phyloP scores from a whole-genome alignment of 1,140 invertebrate genomes.

The Parapsyche elsis region DNA sequence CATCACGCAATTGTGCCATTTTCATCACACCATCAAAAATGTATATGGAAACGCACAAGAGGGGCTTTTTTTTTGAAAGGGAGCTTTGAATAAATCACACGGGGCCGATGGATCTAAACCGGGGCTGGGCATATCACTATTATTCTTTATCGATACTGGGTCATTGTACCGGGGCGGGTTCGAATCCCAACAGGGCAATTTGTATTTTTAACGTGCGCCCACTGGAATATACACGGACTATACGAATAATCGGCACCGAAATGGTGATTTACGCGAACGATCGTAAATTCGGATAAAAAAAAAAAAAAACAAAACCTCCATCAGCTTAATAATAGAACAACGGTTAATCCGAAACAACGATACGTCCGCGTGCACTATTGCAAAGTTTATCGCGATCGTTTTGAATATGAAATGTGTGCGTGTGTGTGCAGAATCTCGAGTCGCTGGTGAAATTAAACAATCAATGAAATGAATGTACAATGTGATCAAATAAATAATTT shows the following conservation, averaged over 20 bases:
- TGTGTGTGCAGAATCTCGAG: background rate
- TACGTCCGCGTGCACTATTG: background rate
- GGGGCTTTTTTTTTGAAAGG: too few relatives aligned
- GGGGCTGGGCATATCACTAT: background rate
- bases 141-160: constrained; percentile 3
- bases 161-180: background rate
- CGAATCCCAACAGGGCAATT: constrained; percentile 4
- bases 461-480: too few relatives aligned
- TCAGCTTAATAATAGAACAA: background rate
- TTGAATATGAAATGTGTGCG: background rate
- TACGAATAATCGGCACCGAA: background rate
- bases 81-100: constrained; percentile 13
- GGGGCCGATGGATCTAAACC: background rate
- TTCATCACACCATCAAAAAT: background rate
- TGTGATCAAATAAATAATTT: too few relatives aligned
- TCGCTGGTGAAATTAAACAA: too few relatives aligned
- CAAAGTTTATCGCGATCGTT: background rate
- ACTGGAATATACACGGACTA: too few relatives aligned
- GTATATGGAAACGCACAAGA: background rate
- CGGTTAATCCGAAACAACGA: background rate
- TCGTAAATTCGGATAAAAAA: background rate
- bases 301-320: background rate
- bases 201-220: constrained; percentile 14
- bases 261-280: background rate
- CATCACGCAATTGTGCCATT: constrained; percentile 10